Conservation (phyloP, 2,888 invertebrate species). For the Athalia rosae region DNA sequence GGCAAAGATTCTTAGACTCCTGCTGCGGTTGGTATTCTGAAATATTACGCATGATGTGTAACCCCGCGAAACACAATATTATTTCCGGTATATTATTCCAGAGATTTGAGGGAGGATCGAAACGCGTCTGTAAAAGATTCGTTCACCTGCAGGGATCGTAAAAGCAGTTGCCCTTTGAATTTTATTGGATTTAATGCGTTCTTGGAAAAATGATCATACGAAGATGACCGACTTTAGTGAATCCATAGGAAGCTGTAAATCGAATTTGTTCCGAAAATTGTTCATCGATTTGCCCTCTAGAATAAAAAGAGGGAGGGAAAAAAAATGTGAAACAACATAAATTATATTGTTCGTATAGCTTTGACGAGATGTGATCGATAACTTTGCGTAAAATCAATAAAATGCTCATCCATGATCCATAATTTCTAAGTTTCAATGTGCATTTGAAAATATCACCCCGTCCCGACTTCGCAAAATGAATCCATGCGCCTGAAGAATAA, state of each 20-base stretch:
- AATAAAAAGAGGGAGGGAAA: no score
- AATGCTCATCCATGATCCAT: not conserved
- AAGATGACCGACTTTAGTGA: not conserved
- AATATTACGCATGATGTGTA: not conserved
- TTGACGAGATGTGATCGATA: no score
- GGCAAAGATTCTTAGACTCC: constrained; percentile 65
- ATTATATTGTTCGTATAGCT: no score
- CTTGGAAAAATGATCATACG: not conserved
- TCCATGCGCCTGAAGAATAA: not conserved
- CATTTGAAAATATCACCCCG: not conserved
- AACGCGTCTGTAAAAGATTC: constrained; percentile 56
- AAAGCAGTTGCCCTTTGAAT: constrained; percentile 66
- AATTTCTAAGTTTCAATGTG: not conserved
- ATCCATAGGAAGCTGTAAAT: not conserved
- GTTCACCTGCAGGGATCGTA: constrained; percentile 63
- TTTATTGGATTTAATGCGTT: constrained; percentile 61
- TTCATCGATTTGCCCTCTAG: no score
- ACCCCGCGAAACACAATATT: not conserved
- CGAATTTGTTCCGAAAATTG: no score
- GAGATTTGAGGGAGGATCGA: constrained; percentile 60
- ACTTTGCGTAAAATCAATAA: not conserved
- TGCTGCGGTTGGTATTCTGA: constrained; percentile 56
- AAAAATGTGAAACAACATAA: no score
- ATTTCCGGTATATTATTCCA: constrained; percentile 54
- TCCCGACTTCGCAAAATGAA: not conserved